A percentile compares a stretch with the other conserved stretches of the same genome.
Conservation (phyloP, 2,888 invertebrate species). For the Tillus elongatus region DNA sequence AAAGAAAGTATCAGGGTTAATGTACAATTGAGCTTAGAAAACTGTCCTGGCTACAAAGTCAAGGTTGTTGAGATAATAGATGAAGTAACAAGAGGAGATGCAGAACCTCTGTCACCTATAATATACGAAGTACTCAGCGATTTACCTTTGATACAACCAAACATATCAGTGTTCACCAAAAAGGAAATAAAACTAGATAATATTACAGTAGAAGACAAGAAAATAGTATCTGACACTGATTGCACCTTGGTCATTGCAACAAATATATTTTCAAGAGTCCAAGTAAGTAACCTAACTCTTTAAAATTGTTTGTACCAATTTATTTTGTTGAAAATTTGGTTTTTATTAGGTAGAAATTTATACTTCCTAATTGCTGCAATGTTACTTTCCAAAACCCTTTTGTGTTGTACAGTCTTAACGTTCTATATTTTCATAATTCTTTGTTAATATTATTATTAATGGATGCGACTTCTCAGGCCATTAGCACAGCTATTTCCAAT, state of each 20-base stretch:
- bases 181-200: constrained; percentile 44
- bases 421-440: too few relatives aligned
- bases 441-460: too few relatives aligned
- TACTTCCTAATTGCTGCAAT: too few relatives aligned
- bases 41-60: constrained; percentile 52
- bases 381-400: too few relatives aligned
- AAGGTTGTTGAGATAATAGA: constrained; percentile 27
- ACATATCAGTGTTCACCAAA: constrained; percentile 50
- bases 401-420: too few relatives aligned
- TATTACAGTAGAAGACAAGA: constrained; percentile 53
- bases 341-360: too few relatives aligned
- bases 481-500: too few relatives aligned
- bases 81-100: constrained; percentile 30
- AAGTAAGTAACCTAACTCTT: too few relatives aligned
- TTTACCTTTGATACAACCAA: constrained; percentile 59
- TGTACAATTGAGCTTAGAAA: constrained; percentile 67
- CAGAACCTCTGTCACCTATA: constrained; percentile 45
- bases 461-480: too few relatives aligned
- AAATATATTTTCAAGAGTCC: constrained; percentile 44
- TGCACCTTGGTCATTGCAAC: constrained; percentile 24
- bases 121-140: constrained; percentile 56
- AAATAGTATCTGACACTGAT: constrained; percentile 37
- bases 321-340: background rate
- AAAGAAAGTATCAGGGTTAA: constrained; percentile 46
- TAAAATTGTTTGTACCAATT: too few relatives aligned